Base-by-base conservation (phyloP, 2,888 invertebrate species). In the Parascotia fuliginaria region DNA sequence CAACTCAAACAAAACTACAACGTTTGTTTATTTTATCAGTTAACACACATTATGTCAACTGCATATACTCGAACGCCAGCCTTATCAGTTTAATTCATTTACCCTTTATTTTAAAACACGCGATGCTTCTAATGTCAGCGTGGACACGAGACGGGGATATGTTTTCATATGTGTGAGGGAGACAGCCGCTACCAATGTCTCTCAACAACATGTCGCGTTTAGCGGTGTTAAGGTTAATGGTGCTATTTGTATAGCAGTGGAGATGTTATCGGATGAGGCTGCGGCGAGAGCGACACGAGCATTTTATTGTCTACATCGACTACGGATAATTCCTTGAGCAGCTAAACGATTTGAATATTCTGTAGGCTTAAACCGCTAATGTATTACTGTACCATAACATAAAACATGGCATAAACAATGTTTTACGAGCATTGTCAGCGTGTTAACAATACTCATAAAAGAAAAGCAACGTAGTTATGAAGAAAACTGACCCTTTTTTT, bases 161-260 rank as follows among this genome's bases (percentile, higher is more conserved):
- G 29, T 42, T 19, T 7, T 15, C 13, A 38, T 47, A 55, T 45
- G 72, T 67, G 53, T 34, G 68, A 70, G 58, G 48, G 60, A 37
- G 67, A 59, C 3, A 39, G 36, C 13, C 33, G 6, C 12, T 22
- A 22, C 42, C 72, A 72, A 68, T 63, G 77, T 73, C 73, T 70
- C 76, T 74, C 73, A 79, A 81, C 73, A 79, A 81, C 80, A 81
- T 80, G 84, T 79, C 81, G 81, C 79, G 72, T 77, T 81, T 75
- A 76, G 75, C 74, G 73, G 83, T 86, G 86, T 86, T 85, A 85
- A 83, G 87, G 86, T 87, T 87, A 88, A 89, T 87, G 77, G 83
- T 77, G 87, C 83, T 86, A 88, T 89, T 89, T 88, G 89, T 87
- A 82, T 77, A 77, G 79, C 69, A 73, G 76, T 67, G 70, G 77